These are phyloP conservation scores for Lordiphosa andalusiaca DNA, from an alignment of 2,888 invertebrate species.

Conservation along the genomic window DNA sequence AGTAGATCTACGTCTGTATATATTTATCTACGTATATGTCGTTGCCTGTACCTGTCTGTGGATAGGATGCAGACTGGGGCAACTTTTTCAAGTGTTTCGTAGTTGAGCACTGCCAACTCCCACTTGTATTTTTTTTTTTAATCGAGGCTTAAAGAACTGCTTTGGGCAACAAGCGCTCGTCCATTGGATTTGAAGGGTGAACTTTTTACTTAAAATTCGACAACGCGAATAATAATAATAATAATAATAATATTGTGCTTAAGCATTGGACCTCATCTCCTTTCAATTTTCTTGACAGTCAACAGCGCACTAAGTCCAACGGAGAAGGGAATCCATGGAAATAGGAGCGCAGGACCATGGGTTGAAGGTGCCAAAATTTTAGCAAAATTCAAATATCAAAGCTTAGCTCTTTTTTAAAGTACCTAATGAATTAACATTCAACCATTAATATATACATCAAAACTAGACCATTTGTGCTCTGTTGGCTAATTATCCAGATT, in stretches of 20 bases:
- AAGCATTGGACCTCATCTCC: conserved; percentile 17
- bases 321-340: conserved; percentile 1
- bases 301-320: background rate
- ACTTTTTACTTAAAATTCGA: conserved; percentile 45
- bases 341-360: conserved; percentile 1
- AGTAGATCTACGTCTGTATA: conserved; percentile 26
- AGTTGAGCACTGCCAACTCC: conserved; percentile 23
- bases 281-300: background rate
- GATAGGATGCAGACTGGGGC: conserved; percentile 20
- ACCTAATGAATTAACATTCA: no score
- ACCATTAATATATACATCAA: no score
- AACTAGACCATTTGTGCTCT: no score
- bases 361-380: background rate
- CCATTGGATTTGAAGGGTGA: conserved; percentile 30
- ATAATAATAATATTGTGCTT: conserved; percentile 46
- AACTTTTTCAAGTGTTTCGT: conserved; percentile 37
- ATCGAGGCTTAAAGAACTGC: conserved; percentile 50
- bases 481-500: no score
- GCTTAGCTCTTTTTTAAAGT: no score
- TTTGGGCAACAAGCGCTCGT: conserved; percentile 19
- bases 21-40: conserved; percentile 17
- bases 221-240: conserved; percentile 39
- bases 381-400: background rate
- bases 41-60: conserved; percentile 38
- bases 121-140: conserved; percentile 5